Percentiles rank a stretch among this genome's conserved stretches.
Conservation (phyloP, 2,888 invertebrate genomes). For the Penaeus monodon region DNA sequence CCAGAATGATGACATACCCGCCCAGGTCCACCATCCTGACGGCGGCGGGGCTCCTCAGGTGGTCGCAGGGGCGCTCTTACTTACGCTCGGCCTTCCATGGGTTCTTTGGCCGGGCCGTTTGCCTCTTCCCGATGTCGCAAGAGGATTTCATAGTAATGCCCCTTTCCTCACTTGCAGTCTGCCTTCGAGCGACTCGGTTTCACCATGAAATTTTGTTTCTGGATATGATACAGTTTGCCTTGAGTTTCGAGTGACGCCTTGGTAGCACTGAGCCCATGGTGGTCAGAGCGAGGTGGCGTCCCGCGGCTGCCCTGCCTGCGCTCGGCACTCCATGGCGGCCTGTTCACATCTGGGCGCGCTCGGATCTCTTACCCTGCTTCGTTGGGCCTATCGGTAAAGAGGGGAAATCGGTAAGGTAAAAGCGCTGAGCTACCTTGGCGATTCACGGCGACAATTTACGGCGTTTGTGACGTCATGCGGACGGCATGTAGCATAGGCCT, state of each 20-base stretch:
- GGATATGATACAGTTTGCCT: neutral
- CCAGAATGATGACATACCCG: slow-evolving; percentile 94
- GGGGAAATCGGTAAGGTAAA: too few relatives aligned
- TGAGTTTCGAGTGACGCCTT: slow-evolving; percentile 9
- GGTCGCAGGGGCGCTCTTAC: neutral
- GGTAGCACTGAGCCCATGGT: slow-evolving; percentile 6
- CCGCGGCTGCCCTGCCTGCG: neutral
- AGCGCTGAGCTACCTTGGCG: too few relatives aligned
- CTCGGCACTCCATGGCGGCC: neutral
- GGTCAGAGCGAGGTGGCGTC: neutral
- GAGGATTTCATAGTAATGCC: too few relatives aligned
- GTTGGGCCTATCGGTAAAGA: too few relatives aligned
- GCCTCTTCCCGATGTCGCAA: neutral
- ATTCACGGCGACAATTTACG: too few relatives aligned
- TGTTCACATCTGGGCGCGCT: neutral
- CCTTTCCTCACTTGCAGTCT: neutral
- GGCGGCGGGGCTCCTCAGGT: neutral
- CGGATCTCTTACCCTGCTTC: neutral
- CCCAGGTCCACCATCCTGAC: slow-evolving; percentile 85
- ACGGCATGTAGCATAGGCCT: neutral
- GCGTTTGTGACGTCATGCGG: neutral
- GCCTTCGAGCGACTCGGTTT: too few relatives aligned
- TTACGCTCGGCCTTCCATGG: neutral
- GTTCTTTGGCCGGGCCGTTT: neutral
- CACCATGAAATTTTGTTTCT: too few relatives aligned